Conservation (phyloP, 1,140 invertebrate species). For the Steinernema khuongi region DNA sequence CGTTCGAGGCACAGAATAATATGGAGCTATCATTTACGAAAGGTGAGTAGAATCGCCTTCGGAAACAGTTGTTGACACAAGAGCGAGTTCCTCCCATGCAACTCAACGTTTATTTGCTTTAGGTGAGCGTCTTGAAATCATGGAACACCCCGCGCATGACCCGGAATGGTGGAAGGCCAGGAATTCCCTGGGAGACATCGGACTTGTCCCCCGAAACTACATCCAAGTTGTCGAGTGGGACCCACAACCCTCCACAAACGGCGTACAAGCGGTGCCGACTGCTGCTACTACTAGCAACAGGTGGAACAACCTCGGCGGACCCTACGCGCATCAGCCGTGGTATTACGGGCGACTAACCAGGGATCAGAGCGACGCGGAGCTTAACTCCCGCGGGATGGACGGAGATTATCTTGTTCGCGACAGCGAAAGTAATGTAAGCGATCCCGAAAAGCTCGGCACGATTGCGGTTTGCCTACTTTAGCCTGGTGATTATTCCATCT, state of each 20-base stretch:
- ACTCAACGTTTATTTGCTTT: slow-evolving; percentile 33
- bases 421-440: slow-evolving; percentile 92
- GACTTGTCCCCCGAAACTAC: slow-evolving; percentile 92
- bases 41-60: slow-evolving; percentile 59
- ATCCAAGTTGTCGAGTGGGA: slow-evolving; percentile 65
- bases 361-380: slow-evolving; percentile 84
- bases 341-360: slow-evolving; percentile 92
- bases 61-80: not conserved
- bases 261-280: slow-evolving; percentile 43
- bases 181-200: slow-evolving; percentile 78
- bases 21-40: slow-evolving; percentile 95
- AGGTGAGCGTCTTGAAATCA: slow-evolving; percentile 80
- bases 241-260: not conserved
- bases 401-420: slow-evolving; percentile 97
- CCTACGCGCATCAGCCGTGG: slow-evolving; percentile 76
- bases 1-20: slow-evolving; percentile 87
- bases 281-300: slow-evolving; percentile 50
- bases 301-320: slow-evolving; percentile 64
- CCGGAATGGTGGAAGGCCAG: slow-evolving; percentile 96
- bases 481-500: slow-evolving; percentile 97
- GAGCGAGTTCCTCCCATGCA: not conserved
- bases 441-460: slow-evolving; percentile 2
- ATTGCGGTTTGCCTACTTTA: no score
- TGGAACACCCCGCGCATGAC: slow-evolving; percentile 87
- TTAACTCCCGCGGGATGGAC: slow-evolving; percentile 87